These are phyloP conservation scores for Ardeotis arabs DNA, from an alignment of 2,113 vertebrate genomes.

Conservation along the genomic window DNA sequence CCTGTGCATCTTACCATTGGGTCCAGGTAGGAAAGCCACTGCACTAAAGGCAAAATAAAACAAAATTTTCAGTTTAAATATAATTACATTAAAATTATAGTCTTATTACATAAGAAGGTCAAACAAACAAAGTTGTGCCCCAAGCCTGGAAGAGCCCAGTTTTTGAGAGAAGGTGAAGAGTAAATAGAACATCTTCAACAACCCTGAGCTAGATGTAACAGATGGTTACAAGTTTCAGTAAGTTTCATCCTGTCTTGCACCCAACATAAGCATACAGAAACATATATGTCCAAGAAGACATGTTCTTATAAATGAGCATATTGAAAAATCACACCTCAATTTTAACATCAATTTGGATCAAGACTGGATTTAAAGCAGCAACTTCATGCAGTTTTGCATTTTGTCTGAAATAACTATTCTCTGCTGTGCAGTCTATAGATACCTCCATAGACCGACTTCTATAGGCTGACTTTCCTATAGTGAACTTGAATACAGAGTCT, in stretches of 20 bases:
- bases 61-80: not conserved
- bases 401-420: not conserved
- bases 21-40: not conserved
- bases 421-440: not conserved
- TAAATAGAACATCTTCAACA: not conserved
- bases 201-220: not conserved
- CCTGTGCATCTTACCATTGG: not conserved
- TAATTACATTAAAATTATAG: not conserved
- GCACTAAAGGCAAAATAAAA: not conserved
- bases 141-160: not conserved
- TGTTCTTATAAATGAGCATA: not conserved
- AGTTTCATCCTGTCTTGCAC: not conserved
- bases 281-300: not conserved
- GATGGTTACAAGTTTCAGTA: not conserved
- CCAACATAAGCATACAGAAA: not conserved
- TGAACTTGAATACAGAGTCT: not conserved
- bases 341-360: not conserved
- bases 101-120: not conserved
- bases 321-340: not conserved
- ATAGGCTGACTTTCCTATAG: not conserved
- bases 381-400: not conserved
- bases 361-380: not conserved
- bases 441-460: not conserved
- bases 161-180: not conserved
- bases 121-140: not conserved